phyloP scores from a whole-genome alignment of 2,888 invertebrate species.

The Troides helena region DNA sequence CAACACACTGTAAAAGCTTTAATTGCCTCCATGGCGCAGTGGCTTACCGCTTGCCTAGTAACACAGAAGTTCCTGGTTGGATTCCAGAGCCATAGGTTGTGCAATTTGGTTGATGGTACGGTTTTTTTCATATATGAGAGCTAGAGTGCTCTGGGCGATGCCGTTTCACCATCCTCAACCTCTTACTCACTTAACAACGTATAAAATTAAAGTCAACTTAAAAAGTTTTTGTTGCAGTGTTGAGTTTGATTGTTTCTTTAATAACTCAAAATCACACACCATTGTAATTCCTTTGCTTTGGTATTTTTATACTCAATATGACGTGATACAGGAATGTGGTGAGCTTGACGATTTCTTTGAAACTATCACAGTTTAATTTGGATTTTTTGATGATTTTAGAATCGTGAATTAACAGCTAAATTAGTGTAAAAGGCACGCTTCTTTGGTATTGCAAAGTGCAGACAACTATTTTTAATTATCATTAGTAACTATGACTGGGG shows the following conservation, averaged over 20 bases:
- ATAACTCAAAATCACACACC: slow-evolving; percentile 36
- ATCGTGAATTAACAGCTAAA: slow-evolving; percentile 29
- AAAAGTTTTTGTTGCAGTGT: too few species aligned
- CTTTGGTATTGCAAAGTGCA: slow-evolving; percentile 36
- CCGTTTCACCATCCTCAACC: too few species aligned
- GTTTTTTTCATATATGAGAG: too few species aligned
- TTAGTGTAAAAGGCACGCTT: slow-evolving; percentile 23
- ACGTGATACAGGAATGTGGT: slow-evolving; percentile 71
- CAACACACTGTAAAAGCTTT: not conserved
- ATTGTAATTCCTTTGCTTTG: slow-evolving; percentile 50
- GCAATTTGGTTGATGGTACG: too few species aligned
- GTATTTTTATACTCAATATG: slow-evolving; percentile 71
- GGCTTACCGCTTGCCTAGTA: too few species aligned
- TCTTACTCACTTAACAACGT: too few species aligned
- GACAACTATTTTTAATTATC: slow-evolving; percentile 50
- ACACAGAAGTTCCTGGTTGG: too few species aligned
- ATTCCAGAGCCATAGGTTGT: too few species aligned
- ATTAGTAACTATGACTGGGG: slow-evolving; percentile 36
- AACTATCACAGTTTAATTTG: slow-evolving; percentile 56
- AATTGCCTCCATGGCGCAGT: not conserved
- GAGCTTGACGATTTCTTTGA: slow-evolving; percentile 63
- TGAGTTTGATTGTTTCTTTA: too few species aligned
- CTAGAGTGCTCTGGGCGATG: too few species aligned
- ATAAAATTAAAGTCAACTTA: too few species aligned
- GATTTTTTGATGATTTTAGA: slow-evolving; percentile 41